A percentile compares a stretch with the other conserved stretches of the same genome.
These are phyloP conservation scores for Napeogenes inachia DNA, from an alignment of 2,888 invertebrate genomes.

Conservation along the genomic window DNA sequence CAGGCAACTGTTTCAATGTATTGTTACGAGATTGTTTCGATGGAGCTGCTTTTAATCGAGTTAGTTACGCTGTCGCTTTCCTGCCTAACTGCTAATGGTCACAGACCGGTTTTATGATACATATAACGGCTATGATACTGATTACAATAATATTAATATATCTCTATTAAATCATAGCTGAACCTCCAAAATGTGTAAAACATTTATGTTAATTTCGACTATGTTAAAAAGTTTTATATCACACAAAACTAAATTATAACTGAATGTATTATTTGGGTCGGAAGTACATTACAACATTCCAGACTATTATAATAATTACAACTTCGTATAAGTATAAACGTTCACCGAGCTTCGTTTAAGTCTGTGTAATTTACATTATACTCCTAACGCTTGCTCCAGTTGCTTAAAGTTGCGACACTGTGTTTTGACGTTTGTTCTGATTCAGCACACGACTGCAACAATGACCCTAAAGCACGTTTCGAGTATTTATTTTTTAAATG, in stretches of 20 bases:
- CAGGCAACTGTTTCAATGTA: constrained; percentile 58
- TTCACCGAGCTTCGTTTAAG: constrained; percentile 12
- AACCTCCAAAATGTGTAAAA: too few species aligned
- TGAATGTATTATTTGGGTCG: background rate
- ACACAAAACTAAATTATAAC: too few species aligned
- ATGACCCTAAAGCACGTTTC: too few species aligned
- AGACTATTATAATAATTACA: constrained; percentile 49
- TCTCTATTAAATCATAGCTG: constrained; percentile 40
- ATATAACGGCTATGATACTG: constrained; percentile 39
- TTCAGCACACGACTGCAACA: background rate
- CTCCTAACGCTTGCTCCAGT: constrained; percentile 32
- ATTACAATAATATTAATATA: constrained; percentile 54
- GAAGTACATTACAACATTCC: background rate
- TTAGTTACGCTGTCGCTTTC: constrained; percentile 71
- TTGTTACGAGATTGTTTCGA: constrained; percentile 57
- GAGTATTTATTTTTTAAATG: too few species aligned
- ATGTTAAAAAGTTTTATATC: too few species aligned
- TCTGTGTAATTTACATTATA: constrained; percentile 30
- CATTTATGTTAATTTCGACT: too few species aligned
- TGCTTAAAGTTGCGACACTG: constrained; percentile 31
- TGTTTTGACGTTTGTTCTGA: constrained; percentile 10
- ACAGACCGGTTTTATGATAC: constrained; percentile 43
- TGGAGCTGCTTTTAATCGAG: constrained; percentile 65
- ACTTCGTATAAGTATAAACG: constrained; percentile 14
- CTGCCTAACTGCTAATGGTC: constrained; percentile 67